These are phyloP conservation scores for Phalloptychus januarius DNA, from an alignment of 2,797 vertebrate genomes.

Conservation along the genomic window DNA sequence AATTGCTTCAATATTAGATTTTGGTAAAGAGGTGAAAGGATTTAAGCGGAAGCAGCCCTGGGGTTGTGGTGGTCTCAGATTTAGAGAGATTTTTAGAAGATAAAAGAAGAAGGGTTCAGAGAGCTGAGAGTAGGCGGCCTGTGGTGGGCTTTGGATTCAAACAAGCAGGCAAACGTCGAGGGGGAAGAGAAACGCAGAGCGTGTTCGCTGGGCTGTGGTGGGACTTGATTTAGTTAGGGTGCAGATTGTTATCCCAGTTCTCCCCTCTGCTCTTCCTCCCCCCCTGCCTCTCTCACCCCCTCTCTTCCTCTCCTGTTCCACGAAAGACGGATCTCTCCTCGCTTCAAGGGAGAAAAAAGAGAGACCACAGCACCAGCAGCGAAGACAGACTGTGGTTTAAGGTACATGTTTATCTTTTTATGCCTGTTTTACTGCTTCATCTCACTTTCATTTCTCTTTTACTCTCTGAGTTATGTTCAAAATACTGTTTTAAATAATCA, in stretches of 20 bases:
- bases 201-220: conserved; percentile 71
- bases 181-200: conserved; percentile 43
- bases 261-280: conserved; percentile 63
- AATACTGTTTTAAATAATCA: conserved; percentile 13
- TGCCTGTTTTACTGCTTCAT: conserved; percentile 31
- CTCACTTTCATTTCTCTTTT: conserved; percentile 20
- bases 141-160: conserved; percentile 76
- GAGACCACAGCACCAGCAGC: conserved; percentile 65
- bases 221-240: conserved; percentile 80
- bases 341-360: conserved; percentile 56
- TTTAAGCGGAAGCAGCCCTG: conserved; percentile 46
- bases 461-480: conserved; percentile 15
- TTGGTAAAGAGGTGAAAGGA: conserved; percentile 15
- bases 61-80: conserved; percentile 82
- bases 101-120: conserved; percentile 51
- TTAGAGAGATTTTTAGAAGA: conserved; percentile 64
- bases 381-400: conserved; percentile 65
- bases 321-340: conserved; percentile 85
- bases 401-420: conserved; percentile 41
- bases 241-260: conserved; percentile 75
- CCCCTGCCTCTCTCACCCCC: conserved; percentile 72
- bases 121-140: conserved; percentile 68
- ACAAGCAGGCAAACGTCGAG: conserved; percentile 51
- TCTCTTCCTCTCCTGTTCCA: conserved; percentile 84
- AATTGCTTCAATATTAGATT: conserved; percentile 6